These are phyloP conservation scores for Mobula birostris DNA, from an alignment of 2,113 vertebrate species.

Conservation along the genomic window DNA sequence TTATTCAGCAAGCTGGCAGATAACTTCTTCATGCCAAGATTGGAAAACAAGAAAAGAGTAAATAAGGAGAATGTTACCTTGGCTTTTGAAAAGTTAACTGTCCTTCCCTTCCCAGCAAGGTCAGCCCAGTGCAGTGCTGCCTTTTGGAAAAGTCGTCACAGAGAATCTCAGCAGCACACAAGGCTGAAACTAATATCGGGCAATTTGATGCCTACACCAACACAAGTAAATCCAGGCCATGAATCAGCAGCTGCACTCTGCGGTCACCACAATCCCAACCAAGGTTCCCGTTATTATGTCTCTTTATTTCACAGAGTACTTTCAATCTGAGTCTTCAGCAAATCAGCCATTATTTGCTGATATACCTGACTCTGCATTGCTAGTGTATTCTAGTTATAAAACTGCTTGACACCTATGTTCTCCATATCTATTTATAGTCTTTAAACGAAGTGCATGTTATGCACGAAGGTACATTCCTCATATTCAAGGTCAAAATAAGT, in stretches of 20 bases:
- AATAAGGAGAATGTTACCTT: neutral
- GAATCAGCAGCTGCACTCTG: slow-evolving; percentile 3
- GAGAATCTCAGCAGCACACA: neutral
- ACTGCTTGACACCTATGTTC: neutral
- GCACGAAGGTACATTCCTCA: neutral
- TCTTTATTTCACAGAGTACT: neutral
- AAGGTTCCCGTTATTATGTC: neutral
- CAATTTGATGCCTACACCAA: neutral
- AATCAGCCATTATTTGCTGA: neutral
- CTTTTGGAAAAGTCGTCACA: neutral
- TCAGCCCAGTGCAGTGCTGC: neutral
- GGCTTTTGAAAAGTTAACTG: neutral
- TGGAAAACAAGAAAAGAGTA: neutral
- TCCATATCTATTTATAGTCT: neutral
- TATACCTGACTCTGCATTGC: neutral
- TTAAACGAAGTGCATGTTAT: neutral
- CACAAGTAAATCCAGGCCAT: neutral
- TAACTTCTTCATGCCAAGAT: neutral
- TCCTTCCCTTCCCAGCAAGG: neutral
- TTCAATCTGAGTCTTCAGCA: neutral
- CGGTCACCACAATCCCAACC: neutral
- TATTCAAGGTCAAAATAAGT: neutral
- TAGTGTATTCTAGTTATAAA: neutral
- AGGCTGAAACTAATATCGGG: neutral
- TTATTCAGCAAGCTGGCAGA: neutral